Evolutionary conservation across 2,888 invertebrate genomes (phyloP), one percentile per base, ranked within the genome.

Genomic region (Cerastis rubricosa): DNA sequence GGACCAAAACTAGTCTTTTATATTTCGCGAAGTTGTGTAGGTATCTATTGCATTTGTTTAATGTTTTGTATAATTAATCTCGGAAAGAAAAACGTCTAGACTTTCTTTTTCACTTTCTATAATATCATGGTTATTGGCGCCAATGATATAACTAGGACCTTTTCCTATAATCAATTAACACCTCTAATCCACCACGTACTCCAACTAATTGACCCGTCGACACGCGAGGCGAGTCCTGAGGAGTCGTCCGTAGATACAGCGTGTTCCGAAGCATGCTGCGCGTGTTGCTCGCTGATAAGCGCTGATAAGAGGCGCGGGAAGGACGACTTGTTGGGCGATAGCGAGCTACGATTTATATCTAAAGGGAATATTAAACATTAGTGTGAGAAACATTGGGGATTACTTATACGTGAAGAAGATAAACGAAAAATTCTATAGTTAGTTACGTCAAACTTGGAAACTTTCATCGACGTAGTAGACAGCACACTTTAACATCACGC

Each of bases 301-400:
- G 47, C 19, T 29, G 81, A 78, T 78, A 78, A 63, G 64, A 25
- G 19, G 47, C 29, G 40, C 54, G 54, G 17, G 22, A 6, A 77
- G 63, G 81, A 80, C 47, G 29, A 64, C 49, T 49, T 72, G 57
- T 12, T 45, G 65, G 9, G 17, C 47, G 72, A 81, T 75, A 81
- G 14, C 47, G 40, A 49, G 17, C 4, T 17, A 77, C 22, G 43
- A 81, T 61, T 81, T 82, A 77, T 77, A 45, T 51, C 51, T 29
- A 22, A 57, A 51, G 47, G 45, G 59, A 59, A 59, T 59, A 43
- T 43, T 43, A 45, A 22, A 68, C 59, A 68, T 77, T 22, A 29
- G 45, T 47, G 68, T 51, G 57, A 65, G 72, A 72, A 54, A 78
- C 43, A 64, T 29, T 19, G 19, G 40, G n/a, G 29, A 59, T 29